Percentiles rank a stretch among this genome's conserved stretches.
phyloP scores from a whole-genome alignment of 2,113 vertebrate genomes.

The Bubalus kerabau region DNA sequence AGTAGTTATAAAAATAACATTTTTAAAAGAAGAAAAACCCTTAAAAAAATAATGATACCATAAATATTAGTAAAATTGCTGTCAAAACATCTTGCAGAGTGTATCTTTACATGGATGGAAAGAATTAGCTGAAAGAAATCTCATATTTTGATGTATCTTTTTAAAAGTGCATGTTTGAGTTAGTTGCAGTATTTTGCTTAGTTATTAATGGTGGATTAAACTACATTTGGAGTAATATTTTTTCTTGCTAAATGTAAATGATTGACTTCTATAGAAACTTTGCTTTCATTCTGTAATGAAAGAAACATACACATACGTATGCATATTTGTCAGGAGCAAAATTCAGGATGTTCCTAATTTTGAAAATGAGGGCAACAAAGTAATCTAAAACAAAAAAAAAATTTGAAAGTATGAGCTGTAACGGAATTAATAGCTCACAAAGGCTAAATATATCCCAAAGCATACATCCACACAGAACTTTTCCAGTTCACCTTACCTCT shows the following conservation, averaged over 20 bases:
- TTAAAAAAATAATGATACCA: not conserved
- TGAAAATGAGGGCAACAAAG: constrained; percentile 27
- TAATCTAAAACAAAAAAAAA: not conserved
- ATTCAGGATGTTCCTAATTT: not conserved
- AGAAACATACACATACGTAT: not conserved
- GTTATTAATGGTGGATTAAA: constrained; percentile 41
- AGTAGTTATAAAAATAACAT: not conserved
- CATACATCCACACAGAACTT: not conserved
- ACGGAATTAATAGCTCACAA: not conserved
- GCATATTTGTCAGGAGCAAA: not conserved
- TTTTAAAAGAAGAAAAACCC: not conserved
- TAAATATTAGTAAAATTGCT: constrained; percentile 1
- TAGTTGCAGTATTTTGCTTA: constrained; percentile 39
- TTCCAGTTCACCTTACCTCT: not conserved
- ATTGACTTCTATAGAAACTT: constrained; percentile 31
- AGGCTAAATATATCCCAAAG: not conserved
- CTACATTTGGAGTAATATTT: not conserved
- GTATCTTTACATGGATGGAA: not conserved
- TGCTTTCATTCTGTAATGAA: constrained; percentile 40
- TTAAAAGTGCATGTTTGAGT: not conserved
- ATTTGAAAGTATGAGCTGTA: not conserved
- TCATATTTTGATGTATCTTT: not conserved
- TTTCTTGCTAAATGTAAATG: constrained; percentile 47
- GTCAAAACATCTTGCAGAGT: not conserved
- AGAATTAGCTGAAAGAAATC: not conserved